Evolutionary conservation across 2,888 invertebrate genomes (phyloP), one percentile per base, ranked within the genome.

Genomic region (Creontiades dilutus): DNA sequence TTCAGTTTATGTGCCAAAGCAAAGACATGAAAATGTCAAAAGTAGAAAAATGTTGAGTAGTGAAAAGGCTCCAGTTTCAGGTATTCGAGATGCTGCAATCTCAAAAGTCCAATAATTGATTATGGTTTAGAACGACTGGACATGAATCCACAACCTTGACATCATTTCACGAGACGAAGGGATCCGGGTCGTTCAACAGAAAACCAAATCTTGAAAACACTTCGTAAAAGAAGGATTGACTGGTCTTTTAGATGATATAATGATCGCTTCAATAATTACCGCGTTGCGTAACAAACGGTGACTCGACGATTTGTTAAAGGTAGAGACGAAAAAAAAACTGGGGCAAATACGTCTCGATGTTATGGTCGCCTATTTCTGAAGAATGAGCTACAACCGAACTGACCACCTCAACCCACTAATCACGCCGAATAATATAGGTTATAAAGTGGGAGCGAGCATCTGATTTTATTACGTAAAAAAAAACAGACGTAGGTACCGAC

Each of bases 181-280:
- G 19, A 61, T 61, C n/a, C 9, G 61, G n/a, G 3, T 3, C 61
- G 61, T n/a, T 37, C 7, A 4, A n/a, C 23, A 2, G 19, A 78
- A 78, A 78, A 78, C 28, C 76, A 19, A 37, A 7, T 37, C 37
- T 37, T 75, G 12, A 78, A 78, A 78, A 46, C n/a, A 7, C 16
- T 3, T 7, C 78, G 7, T 2, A 75, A 3, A 13, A 75, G 2
- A 13, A 11, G 23, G n/a, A 28, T 28, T 27, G 37, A 78, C 78
- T 61, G 61, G 61, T 3, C n/a, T 61, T 61, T 61, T 61, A n/a
- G 61, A 61, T 61, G 61, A 61, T 61, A 61, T 61, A 61, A 61
- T 61, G 52, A 52, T 52, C 13, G 13, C 52, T 14, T 16, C 52
- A 16, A 16, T 52, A 61, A 19, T 16, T 61, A 61, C 19, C 16